Evolutionary conservation across 1,140 invertebrate genomes (phyloP).

Genomic region (Wiebesia pumilae): DNA sequence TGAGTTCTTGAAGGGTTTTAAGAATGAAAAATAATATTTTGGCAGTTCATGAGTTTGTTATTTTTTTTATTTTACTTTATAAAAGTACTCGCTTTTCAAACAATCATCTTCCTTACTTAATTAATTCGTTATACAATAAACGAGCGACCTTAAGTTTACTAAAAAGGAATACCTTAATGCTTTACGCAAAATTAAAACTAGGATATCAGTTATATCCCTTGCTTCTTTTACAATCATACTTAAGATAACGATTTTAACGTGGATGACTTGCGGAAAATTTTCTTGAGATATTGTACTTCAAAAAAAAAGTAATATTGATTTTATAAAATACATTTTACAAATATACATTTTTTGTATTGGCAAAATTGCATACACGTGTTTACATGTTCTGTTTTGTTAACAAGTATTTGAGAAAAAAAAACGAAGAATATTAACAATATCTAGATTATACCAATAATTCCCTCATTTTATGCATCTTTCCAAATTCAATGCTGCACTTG

Average conservation of each 20-base stretch:
- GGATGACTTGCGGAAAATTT: conserved; percentile 45
- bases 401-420: conserved; percentile 34
- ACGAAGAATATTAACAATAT: conserved; percentile 28
- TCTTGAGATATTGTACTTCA: conserved; percentile 13
- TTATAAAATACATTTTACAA: conserved; percentile 48
- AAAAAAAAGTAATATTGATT: conserved; percentile 28
- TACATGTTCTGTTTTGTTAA: conserved; percentile 19
- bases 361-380: conserved; percentile 32
- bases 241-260: conserved; percentile 39
- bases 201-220: conserved; percentile 37
- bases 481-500: conserved; percentile 2
- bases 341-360: conserved; percentile 37
- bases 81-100: conserved; percentile 54
- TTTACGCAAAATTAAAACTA: conserved; percentile 51
- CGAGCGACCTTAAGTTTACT: conserved; percentile 51
- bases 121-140: conserved; percentile 53
- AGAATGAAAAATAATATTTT: conserved; percentile 28
- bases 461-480: conserved; percentile 23
- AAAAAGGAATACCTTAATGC: conserved; percentile 54
- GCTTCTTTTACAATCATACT: conserved; percentile 47
- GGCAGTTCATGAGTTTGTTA: background rate
- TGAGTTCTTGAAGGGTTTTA: conserved; percentile 10
- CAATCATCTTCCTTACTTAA: conserved; percentile 50
- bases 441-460: conserved; percentile 12
- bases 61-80: conserved; percentile 54